Conservation (phyloP, 2,797 vertebrate species). For the Pyrocephalus nanus region DNA sequence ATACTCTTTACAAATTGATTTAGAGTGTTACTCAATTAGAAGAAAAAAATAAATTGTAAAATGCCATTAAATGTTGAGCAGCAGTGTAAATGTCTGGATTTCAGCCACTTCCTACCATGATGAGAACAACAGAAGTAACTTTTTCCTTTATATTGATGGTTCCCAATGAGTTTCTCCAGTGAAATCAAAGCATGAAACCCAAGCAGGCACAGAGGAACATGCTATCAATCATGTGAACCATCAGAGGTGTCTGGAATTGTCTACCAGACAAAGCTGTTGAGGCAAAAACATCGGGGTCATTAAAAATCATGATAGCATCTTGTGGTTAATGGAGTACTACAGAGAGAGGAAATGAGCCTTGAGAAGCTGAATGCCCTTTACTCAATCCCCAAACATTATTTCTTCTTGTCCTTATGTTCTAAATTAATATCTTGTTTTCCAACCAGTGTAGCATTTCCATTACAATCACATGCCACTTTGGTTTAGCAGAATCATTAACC, state of each 20-base stretch:
- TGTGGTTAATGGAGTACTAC: slow-evolving; percentile 52
- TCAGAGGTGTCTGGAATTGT: neutral
- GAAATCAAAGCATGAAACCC: neutral
- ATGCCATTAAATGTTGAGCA: neutral
- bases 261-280: neutral
- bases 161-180: neutral
- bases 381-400: slow-evolving; percentile 43
- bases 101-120: neutral
- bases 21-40: neutral
- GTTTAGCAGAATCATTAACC: slow-evolving; percentile 49
- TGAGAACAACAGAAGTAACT: neutral
- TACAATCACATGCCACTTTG: slow-evolving; percentile 45
- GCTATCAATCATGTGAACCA: neutral
- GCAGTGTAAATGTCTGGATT: neutral
- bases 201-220: neutral
- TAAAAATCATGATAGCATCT: slow-evolving; percentile 48
- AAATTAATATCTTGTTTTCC: slow-evolving; percentile 68
- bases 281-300: neutral
- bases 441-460: slow-evolving; percentile 44
- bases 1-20: neutral
- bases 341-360: slow-evolving; percentile 49
- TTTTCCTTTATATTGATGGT: neutral
- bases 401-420: slow-evolving; percentile 57
- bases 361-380: slow-evolving; percentile 48
- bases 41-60: neutral